Percentiles rank a stretch among this genome's conserved stretches.
Evolutionary conservation across 2,888 invertebrate genomes (phyloP).

Genomic region (Idaea biselata): DNA sequence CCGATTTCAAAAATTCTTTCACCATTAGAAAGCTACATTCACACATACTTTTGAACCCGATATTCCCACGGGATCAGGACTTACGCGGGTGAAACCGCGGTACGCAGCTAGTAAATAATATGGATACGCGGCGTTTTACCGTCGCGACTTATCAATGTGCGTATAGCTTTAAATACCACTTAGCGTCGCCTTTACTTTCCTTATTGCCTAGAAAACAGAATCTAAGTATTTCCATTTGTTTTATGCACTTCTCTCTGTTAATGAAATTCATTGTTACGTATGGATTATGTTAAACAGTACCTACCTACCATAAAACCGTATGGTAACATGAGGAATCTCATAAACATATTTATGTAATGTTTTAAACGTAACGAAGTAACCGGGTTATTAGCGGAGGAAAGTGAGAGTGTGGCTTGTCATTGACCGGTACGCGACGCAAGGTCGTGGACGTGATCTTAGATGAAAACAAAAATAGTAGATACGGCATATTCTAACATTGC

Average conservation of each 20-base stretch:
- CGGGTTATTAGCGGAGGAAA: constrained; percentile 34
- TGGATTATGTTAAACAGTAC: not conserved
- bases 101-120: no score
- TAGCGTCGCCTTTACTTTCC: not conserved
- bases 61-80: no score
- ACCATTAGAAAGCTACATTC: no score
- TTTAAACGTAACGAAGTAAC: constrained; percentile 15
- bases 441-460: constrained; percentile 32
- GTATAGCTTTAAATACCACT: no score
- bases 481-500: no score
- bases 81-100: no score
- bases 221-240: not conserved
- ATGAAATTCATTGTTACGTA: not conserved
- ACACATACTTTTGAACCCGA: no score
- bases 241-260: not conserved
- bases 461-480: no score
- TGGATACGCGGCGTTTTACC: no score
- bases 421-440: constrained; percentile 37
- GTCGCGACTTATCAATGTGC: no score
- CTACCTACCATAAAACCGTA: not conserved
- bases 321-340: not conserved
- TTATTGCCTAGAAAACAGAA: not conserved
- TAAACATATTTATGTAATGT: constrained; percentile 4
- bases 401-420: constrained; percentile 38
- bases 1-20: no score